Percentiles rank a stretch among this genome's conserved stretches.
phyloP scores from a whole-genome alignment of 1,140 invertebrate genomes.

The Musca vetustissima region DNA sequence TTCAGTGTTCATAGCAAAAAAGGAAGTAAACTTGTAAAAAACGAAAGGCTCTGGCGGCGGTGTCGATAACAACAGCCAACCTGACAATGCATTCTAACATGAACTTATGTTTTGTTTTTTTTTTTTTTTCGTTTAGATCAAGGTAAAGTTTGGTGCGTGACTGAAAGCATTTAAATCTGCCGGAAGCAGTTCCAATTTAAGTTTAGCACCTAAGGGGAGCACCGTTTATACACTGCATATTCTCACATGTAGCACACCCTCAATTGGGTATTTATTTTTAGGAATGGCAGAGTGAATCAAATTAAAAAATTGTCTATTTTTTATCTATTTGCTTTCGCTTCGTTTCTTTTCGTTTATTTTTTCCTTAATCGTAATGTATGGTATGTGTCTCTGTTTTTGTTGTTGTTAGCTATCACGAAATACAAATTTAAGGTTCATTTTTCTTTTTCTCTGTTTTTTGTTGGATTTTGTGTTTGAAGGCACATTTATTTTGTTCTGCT shows the following conservation, averaged over 20 bases:
- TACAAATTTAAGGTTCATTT: too few relatives aligned
- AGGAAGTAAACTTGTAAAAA: too few relatives aligned
- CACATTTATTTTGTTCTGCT: too few relatives aligned
- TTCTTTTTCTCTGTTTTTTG: too few relatives aligned
- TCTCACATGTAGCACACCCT: neutral
- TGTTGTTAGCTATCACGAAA: too few relatives aligned
- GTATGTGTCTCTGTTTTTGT: too few relatives aligned
- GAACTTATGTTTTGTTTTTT: neutral
- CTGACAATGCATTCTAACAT: neutral
- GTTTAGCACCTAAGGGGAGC: constrained; percentile 36
- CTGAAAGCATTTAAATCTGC: constrained; percentile 52
- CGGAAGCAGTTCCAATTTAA: constrained; percentile 55
- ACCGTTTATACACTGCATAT: neutral
- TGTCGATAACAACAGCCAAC: neutral
- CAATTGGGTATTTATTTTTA: neutral
- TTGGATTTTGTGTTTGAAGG: too few relatives aligned
- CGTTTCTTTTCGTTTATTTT: too few relatives aligned
- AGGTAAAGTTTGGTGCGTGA: constrained; percentile 44
- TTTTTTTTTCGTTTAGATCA: constrained; percentile 6
- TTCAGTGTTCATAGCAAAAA: too few relatives aligned
- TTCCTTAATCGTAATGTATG: too few relatives aligned
- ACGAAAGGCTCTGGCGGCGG: too few relatives aligned
- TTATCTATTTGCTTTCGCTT: neutral
- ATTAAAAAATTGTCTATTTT: neutral
- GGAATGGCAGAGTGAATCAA: neutral